A percentile compares a stretch with the other conserved stretches of the same genome.
phyloP scores from a whole-genome alignment of 2,797 vertebrate genomes.

The Fistularia tabacaria region DNA sequence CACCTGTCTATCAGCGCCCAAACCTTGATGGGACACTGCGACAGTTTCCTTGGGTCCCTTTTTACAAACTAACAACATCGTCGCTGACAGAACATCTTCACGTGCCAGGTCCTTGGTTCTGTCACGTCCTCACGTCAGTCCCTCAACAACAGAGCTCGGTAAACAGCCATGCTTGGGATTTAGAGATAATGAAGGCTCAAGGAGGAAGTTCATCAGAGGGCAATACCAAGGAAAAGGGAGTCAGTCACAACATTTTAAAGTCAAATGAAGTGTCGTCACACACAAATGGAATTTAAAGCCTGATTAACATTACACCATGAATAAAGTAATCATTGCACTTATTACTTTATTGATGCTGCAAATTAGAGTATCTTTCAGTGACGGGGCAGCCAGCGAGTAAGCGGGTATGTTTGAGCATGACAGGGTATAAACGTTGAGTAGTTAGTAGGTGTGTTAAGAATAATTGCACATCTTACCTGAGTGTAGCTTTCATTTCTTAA shows the following conservation, averaged over 20 bases:
- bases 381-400: slow-evolving; percentile 23
- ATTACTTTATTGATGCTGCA: background rate
- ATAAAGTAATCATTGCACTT: background rate
- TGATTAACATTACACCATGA: no score
- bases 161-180: slow-evolving; percentile 44
- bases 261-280: slow-evolving; percentile 42
- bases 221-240: slow-evolving; percentile 37
- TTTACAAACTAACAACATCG: no score
- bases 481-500: slow-evolving; percentile 28
- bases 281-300: background rate
- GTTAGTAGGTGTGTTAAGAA: no score
- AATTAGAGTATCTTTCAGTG: slow-evolving; percentile 1
- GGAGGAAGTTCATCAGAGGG: slow-evolving; percentile 56
- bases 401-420: slow-evolving; percentile 14
- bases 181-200: slow-evolving; percentile 47
- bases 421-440: slow-evolving; percentile 1
- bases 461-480: slow-evolving; percentile 54
- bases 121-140: slow-evolving; percentile 39
- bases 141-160: slow-evolving; percentile 47
- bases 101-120: slow-evolving; percentile 17
- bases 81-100: no score
- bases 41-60: no score
- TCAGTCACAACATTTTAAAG: slow-evolving; percentile 42
- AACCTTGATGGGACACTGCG: no score
- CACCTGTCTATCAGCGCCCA: slow-evolving; percentile 13